A percentile compares a stretch with the other conserved stretches of the same genome.
These are phyloP conservation scores for Psophia crepitans DNA, from an alignment of 2,113 vertebrate genomes.

Conservation along the genomic window DNA sequence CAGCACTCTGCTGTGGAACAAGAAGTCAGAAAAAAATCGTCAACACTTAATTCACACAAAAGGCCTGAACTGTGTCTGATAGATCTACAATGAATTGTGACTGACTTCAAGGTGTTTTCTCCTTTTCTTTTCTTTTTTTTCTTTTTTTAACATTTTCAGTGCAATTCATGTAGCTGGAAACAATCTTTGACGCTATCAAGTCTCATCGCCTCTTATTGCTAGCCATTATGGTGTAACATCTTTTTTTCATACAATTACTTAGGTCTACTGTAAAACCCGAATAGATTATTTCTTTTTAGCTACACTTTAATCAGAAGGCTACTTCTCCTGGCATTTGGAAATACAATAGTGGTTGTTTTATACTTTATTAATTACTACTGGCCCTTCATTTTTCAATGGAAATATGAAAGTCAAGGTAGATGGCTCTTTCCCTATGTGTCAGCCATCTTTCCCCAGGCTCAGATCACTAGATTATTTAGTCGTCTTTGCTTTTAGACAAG, in stretches of 20 bases:
- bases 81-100: not conserved
- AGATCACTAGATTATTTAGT: not conserved
- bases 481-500: not conserved
- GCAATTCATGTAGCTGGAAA: not conserved
- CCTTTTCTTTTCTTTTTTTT: not conserved
- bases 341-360: not conserved
- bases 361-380: not conserved
- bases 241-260: not conserved
- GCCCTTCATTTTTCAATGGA: not conserved
- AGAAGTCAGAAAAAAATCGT: not conserved
- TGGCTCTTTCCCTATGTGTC: not conserved
- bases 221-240: not conserved
- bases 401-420: not conserved
- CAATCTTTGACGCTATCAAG: not conserved
- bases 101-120: not conserved
- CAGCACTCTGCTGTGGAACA: not conserved
- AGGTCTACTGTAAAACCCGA: not conserved
- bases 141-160: not conserved
- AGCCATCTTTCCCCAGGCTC: not conserved
- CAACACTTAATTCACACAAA: not conserved
- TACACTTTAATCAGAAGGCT: not conserved
- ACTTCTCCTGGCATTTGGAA: not conserved
- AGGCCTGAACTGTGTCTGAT: not conserved
- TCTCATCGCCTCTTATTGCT: not conserved
- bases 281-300: not conserved